A percentile compares a stretch with the other conserved stretches of the same genome.
Evolutionary conservation across 2,888 invertebrate genomes (phyloP).

Genomic region (Muscina levida): DNA sequence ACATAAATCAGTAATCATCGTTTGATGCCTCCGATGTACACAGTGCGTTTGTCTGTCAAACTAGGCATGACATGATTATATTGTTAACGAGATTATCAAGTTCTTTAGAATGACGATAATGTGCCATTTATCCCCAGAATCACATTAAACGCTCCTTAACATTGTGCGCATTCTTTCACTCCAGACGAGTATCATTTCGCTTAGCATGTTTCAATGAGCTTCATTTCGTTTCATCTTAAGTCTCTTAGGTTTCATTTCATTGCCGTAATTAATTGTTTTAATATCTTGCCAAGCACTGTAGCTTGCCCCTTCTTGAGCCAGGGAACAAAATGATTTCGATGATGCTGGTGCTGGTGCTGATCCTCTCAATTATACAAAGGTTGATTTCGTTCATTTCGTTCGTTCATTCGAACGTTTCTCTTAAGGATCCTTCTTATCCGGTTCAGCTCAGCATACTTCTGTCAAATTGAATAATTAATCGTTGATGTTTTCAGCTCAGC

Average conservation of each 20-base stretch:
- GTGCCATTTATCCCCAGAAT: slow-evolving; percentile 22
- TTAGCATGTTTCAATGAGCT: background rate
- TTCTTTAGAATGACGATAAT: slow-evolving; percentile 38
- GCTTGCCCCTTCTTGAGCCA: slow-evolving; percentile 49
- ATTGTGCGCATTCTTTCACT: background rate
- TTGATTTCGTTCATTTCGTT: slow-evolving; percentile 41
- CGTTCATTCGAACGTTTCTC: slow-evolving; percentile 17
- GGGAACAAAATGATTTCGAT: slow-evolving; percentile 48
- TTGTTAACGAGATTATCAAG: slow-evolving; percentile 27
- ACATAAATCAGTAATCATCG: slow-evolving; percentile 49
- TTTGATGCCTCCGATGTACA: slow-evolving; percentile 25
- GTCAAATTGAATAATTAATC: slow-evolving; percentile 65
- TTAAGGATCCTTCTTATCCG: slow-evolving; percentile 49
- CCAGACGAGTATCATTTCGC: background rate
- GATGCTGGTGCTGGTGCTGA: slow-evolving; percentile 50
- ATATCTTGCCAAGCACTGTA: slow-evolving; percentile 7
- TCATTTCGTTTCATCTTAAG: slow-evolving; percentile 8
- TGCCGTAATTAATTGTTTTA: slow-evolving; percentile 56
- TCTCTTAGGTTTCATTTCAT: slow-evolving; percentile 26
- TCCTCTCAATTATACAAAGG: slow-evolving; percentile 62
- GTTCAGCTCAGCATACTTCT: slow-evolving; percentile 54
- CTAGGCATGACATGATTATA: slow-evolving; percentile 34
- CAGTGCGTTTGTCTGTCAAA: slow-evolving; percentile 22
- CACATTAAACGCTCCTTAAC: slow-evolving; percentile 11
- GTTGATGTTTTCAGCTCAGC: slow-evolving; percentile 63